Conservation (phyloP, 2,888 invertebrate species). For the Rhyacophila evoluta region DNA sequence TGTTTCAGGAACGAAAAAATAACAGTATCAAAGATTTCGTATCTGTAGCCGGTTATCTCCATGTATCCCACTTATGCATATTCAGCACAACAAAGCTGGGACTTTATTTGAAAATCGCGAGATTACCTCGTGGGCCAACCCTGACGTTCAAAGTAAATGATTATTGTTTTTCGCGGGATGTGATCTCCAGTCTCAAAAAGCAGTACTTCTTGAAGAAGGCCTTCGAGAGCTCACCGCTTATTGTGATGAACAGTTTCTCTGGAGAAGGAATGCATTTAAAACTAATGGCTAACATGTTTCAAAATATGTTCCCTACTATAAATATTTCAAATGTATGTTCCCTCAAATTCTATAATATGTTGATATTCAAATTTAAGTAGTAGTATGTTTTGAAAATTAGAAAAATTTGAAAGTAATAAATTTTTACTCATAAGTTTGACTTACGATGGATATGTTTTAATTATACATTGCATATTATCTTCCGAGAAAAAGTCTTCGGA, state of each 20-base stretch:
- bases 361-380: too few species aligned
- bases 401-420: too few species aligned
- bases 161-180: conserved; percentile 87
- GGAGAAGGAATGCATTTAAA: conserved; percentile 91
- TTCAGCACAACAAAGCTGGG: conserved; percentile 89
- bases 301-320: conserved; percentile 98
- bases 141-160: conserved; percentile 84
- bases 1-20: conserved; percentile 81
- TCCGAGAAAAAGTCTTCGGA: too few species aligned
- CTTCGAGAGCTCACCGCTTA: conserved; percentile 89
- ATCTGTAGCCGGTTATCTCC: conserved; percentile 88
- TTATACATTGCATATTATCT: too few species aligned
- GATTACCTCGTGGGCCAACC: conserved; percentile 93
- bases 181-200: conserved; percentile 86
- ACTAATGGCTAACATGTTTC: conserved; percentile 95
- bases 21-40: conserved; percentile 98
- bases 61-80: conserved; percentile 92
- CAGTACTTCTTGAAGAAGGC: conserved; percentile 86
- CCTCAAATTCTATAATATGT: too few species aligned
- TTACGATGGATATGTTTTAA: too few species aligned
- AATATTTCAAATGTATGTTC: conserved; percentile 86
- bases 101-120: conserved; percentile 85
- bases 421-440: too few species aligned
- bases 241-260: conserved; percentile 91
- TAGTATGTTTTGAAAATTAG: too few species aligned